phyloP scores from a whole-genome alignment of 2,888 invertebrate genomes.

The Xestia xanthographa region DNA sequence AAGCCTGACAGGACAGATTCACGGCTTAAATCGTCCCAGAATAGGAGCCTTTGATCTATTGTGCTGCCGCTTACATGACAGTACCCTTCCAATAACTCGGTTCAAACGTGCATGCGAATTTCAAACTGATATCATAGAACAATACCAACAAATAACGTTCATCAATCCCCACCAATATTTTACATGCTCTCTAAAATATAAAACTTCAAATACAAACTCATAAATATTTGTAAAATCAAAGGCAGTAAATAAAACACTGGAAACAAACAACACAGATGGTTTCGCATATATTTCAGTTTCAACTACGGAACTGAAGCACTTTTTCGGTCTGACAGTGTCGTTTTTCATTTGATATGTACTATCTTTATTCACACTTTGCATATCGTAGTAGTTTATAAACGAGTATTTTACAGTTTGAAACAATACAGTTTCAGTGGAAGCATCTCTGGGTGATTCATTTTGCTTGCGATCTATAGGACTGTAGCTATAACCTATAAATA shows the following conservation, averaged over 20 bases:
- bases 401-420: slow-evolving; percentile 33
- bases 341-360: slow-evolving; percentile 66
- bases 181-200: slow-evolving; percentile 53
- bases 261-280: slow-evolving; percentile 62
- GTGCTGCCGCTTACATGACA: slow-evolving; percentile 3
- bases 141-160: slow-evolving; percentile 21
- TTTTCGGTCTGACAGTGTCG: slow-evolving; percentile 67
- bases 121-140: slow-evolving; percentile 15
- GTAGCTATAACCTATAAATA: background rate
- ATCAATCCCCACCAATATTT: slow-evolving; percentile 43
- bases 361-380: slow-evolving; percentile 61
- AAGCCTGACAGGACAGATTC: slow-evolving; percentile 13
- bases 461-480: slow-evolving; percentile 26
- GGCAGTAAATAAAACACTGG: slow-evolving; percentile 61
- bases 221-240: slow-evolving; percentile 66
- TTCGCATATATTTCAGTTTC: slow-evolving; percentile 66
- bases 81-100: slow-evolving; percentile 1
- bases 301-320: slow-evolving; percentile 66
- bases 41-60: slow-evolving; percentile 28
- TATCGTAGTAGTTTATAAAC: slow-evolving; percentile 45
- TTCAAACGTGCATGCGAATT: slow-evolving; percentile 10
- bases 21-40: slow-evolving; percentile 23
- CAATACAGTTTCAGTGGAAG: slow-evolving; percentile 20
- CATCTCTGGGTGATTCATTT: slow-evolving; percentile 26
- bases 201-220: slow-evolving; percentile 55